Evolutionary conservation across 2,797 vertebrate genomes (phyloP).

Genomic region (Syngnathus acus): DNA sequence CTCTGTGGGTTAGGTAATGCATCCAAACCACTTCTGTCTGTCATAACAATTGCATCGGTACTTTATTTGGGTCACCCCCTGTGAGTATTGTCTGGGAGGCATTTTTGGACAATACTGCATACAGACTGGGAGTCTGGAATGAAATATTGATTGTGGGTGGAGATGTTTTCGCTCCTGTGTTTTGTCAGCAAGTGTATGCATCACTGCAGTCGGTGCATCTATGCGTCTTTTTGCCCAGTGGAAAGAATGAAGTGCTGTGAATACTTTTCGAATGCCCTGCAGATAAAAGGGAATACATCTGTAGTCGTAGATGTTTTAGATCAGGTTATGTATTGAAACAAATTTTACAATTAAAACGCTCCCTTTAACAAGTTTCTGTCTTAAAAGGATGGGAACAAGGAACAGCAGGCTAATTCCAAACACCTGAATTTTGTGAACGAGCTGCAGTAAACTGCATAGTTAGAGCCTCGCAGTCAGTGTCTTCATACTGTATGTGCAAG

Average conservation of each 20-base stretch:
- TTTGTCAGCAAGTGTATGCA: constrained; percentile 15
- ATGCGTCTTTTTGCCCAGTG: neutral
- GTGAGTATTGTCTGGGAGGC: constrained; percentile 24
- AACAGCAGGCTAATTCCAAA: neutral
- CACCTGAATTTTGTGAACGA: neutral
- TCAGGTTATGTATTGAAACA: neutral
- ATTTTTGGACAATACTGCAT: constrained; percentile 9
- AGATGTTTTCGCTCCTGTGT: constrained; percentile 41
- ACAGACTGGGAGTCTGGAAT: constrained; percentile 26
- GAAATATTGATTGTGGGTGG: constrained; percentile 52
- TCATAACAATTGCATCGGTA: constrained; percentile 11
- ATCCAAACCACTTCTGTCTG: constrained; percentile 21
- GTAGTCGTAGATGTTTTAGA: neutral
- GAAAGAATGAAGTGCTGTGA: neutral
- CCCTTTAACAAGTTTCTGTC: no score
- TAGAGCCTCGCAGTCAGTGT: no score
- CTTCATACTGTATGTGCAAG: no score
- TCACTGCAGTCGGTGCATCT: constrained; percentile 1
- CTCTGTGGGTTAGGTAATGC: constrained; percentile 10
- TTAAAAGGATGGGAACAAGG: no score
- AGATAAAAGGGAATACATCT: neutral
- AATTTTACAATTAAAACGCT: no score
- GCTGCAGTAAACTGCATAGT: neutral
- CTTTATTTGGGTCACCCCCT: constrained; percentile 39
- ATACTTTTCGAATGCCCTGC: neutral